Conservation (phyloP, 2,113 vertebrate genomes). For the Mesocricetus auratus region DNA sequence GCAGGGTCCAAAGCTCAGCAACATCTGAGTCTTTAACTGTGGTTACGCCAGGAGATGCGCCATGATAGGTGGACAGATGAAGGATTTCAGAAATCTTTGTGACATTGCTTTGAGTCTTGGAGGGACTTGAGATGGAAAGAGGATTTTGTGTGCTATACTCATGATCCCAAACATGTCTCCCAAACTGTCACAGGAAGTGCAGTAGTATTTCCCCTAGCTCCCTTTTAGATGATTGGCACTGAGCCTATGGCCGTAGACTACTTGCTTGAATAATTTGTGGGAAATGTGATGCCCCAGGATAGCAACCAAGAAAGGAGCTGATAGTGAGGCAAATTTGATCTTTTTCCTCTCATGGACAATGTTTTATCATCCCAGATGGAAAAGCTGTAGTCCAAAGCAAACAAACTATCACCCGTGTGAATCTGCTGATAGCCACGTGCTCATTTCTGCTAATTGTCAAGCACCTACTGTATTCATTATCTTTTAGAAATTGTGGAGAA, state of each 20-base stretch:
- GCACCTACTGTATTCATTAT: slow-evolving; percentile 27
- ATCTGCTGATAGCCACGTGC: not conserved
- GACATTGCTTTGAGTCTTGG: not conserved
- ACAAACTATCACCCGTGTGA: not conserved
- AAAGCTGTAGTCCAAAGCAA: not conserved
- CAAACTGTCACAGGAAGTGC: not conserved
- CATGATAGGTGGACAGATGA: not conserved
- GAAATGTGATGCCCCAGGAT: not conserved
- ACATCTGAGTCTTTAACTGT: not conserved
- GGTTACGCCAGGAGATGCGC: not conserved
- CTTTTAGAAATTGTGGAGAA: slow-evolving; percentile 1
- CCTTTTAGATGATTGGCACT: not conserved
- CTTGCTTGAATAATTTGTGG: not conserved
- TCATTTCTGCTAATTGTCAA: slow-evolving; percentile 29
- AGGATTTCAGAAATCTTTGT: not conserved
- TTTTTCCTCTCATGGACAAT: not conserved
- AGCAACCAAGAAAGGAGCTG: not conserved
- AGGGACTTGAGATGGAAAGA: not conserved
- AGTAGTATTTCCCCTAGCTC: not conserved
- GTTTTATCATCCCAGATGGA: not conserved
- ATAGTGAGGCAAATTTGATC: not conserved
- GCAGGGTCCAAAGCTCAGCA: not conserved
- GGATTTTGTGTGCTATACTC: not conserved
- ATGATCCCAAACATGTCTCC: not conserved
- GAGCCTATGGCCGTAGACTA: not conserved